These are phyloP conservation scores for Nematopogon swammerdamellus DNA, from an alignment of 2,888 invertebrate genomes.

Conservation along the genomic window DNA sequence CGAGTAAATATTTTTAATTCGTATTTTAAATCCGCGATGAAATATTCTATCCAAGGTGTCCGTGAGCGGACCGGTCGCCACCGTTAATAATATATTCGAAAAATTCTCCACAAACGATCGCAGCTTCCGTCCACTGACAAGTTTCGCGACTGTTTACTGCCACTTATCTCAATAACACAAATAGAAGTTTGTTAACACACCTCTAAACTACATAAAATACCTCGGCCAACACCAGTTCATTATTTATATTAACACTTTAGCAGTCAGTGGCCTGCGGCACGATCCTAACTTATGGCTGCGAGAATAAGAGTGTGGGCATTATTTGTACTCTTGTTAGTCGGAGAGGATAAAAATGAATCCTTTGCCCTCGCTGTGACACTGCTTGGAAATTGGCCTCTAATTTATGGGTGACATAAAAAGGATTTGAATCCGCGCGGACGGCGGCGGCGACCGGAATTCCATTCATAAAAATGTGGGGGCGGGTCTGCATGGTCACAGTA, in stretches of 20 bases:
- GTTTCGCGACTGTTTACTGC: neutral
- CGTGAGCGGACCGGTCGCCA: no score
- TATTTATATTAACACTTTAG: constrained; percentile 58
- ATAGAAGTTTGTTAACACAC: neutral
- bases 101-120: neutral
- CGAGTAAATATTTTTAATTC: no score
- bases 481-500: no score
- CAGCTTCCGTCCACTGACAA: neutral
- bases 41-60: no score
- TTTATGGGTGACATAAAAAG: constrained; percentile 53
- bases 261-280: constrained; percentile 43
- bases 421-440: constrained; percentile 46
- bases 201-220: neutral
- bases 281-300: constrained; percentile 48
- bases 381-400: constrained; percentile 53
- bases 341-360: constrained; percentile 56
- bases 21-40: no score
- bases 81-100: no score
- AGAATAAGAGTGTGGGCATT: constrained; percentile 53
- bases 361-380: constrained; percentile 54
- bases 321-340: constrained; percentile 55
- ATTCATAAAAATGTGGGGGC: constrained; percentile 58
- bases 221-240: constrained; percentile 32
- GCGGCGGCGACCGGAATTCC: constrained; percentile 41
- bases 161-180: neutral